phyloP scores from a whole-genome alignment of 2,888 invertebrate species.

The Onthophagus sagittarius region DNA sequence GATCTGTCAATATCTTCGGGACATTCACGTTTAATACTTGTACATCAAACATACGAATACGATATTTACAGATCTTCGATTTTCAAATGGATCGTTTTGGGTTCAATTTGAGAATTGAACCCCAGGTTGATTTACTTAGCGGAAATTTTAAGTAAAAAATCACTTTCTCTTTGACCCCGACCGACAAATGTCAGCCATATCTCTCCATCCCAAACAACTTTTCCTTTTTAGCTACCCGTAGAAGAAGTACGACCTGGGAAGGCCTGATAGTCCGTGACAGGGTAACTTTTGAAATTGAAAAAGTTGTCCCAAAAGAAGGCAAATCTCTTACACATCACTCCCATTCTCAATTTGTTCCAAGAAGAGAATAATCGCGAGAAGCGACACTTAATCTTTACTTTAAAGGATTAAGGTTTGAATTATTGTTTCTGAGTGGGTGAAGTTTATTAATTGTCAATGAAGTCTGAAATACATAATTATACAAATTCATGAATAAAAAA shows the following conservation, averaged over 20 bases:
- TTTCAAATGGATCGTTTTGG: no score
- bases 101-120: not conserved
- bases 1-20: no score
- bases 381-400: not conserved
- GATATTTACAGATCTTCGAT: no score
- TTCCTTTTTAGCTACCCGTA: conserved; percentile 3
- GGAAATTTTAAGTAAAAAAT: not conserved
- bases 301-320: conserved; percentile 8
- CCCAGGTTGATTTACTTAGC: not conserved
- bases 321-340: conserved; percentile 10
- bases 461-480: no score
- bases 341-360: not conserved
- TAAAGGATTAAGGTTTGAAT: not conserved
- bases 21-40: no score
- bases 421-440: not conserved
- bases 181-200: conserved; percentile 2
- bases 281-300: conserved; percentile 8
- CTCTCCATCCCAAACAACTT: conserved; percentile 9
- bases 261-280: not conserved
- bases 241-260: not conserved
- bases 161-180: not conserved
- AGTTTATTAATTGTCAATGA: no score
- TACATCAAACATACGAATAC: no score
- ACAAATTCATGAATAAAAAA: no score
- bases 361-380: not conserved